Evolutionary conservation across 2,113 vertebrate genomes (phyloP).

Genomic region (Rana temporaria): DNA sequence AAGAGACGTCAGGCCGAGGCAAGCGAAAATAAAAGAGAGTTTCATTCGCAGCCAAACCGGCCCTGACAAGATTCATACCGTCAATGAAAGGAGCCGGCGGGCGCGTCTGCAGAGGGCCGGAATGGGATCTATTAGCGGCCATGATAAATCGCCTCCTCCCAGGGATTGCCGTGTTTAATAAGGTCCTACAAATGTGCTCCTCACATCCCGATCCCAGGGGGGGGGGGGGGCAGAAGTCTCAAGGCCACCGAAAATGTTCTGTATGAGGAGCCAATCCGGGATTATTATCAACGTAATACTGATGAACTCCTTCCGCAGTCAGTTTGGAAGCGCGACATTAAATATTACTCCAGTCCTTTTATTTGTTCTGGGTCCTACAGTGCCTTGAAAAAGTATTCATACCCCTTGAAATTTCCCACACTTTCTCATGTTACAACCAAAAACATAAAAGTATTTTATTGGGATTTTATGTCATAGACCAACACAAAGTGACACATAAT

Average conservation of each 20-base stretch:
- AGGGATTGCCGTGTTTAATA: slow-evolving; percentile 39
- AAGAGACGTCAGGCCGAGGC: background rate
- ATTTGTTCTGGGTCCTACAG: too few relatives aligned
- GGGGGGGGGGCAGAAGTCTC: slow-evolving; percentile 30
- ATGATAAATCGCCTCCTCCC: slow-evolving; percentile 41
- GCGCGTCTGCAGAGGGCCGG: background rate
- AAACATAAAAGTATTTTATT: too few relatives aligned
- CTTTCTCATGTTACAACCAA: too few relatives aligned
- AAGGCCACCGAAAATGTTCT: slow-evolving; percentile 39
- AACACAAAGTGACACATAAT: too few relatives aligned
- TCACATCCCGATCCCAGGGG: slow-evolving; percentile 14
- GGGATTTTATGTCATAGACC: too few relatives aligned
- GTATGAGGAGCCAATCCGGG: too few relatives aligned
- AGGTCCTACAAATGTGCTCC: slow-evolving; percentile 50
- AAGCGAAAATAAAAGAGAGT: slow-evolving; percentile 42
- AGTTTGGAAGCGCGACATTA: too few relatives aligned
- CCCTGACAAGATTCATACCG: slow-evolving; percentile 46
- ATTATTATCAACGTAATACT: too few relatives aligned
- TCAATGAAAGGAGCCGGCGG: slow-evolving; percentile 44
- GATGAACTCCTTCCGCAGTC: too few relatives aligned
- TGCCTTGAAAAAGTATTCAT: too few relatives aligned
- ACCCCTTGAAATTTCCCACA: too few relatives aligned
- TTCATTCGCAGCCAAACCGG: slow-evolving; percentile 41
- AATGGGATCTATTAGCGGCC: slow-evolving; percentile 30
- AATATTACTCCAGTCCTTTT: too few relatives aligned